Evolutionary conservation across 2,888 invertebrate genomes (phyloP).

Genomic region (Acrobasis consociella): DNA sequence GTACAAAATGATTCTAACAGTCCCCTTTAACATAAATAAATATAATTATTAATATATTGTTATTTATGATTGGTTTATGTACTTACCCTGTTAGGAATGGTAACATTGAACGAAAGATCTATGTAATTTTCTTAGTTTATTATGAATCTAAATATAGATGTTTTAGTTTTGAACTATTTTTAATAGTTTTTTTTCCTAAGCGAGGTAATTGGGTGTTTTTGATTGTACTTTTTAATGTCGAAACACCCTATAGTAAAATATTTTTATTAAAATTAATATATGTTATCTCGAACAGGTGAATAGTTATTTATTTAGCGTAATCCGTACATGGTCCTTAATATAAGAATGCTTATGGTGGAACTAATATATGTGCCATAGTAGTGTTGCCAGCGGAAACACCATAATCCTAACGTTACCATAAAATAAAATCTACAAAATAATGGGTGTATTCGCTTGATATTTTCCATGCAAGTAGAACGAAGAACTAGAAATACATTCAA

Average conservation of each 20-base stretch:
- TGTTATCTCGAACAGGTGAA: slow-evolving; percentile 18
- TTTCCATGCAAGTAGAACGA: too few species aligned
- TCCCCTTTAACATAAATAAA: slow-evolving; percentile 56
- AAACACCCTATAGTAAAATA: slow-evolving; percentile 13
- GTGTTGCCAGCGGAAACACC: slow-evolving; percentile 79
- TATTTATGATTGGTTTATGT: slow-evolving; percentile 73
- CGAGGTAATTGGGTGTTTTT: not conserved
- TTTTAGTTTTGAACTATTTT: slow-evolving; percentile 28
- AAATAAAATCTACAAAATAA: slow-evolving; percentile 43
- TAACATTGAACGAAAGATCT: slow-evolving; percentile 50
- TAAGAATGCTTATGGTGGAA: slow-evolving; percentile 66
- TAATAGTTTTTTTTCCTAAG: slow-evolving; percentile 17
- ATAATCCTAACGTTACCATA: slow-evolving; percentile 76
- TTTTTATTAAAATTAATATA: slow-evolving; percentile 17
- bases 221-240: slow-evolving; percentile 4
- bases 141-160: slow-evolving; percentile 53
- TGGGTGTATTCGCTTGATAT: not conserved
- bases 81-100: slow-evolving; percentile 65
- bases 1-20: slow-evolving; percentile 76
- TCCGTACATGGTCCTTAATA: slow-evolving; percentile 74
- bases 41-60: slow-evolving; percentile 52
- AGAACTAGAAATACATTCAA: too few species aligned
- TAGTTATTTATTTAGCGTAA: slow-evolving; percentile 45
- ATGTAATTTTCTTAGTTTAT: slow-evolving; percentile 49
- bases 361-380: slow-evolving; percentile 76